phyloP scores from a whole-genome alignment of 2,113 vertebrate genomes.

The Tiliqua scincoides region DNA sequence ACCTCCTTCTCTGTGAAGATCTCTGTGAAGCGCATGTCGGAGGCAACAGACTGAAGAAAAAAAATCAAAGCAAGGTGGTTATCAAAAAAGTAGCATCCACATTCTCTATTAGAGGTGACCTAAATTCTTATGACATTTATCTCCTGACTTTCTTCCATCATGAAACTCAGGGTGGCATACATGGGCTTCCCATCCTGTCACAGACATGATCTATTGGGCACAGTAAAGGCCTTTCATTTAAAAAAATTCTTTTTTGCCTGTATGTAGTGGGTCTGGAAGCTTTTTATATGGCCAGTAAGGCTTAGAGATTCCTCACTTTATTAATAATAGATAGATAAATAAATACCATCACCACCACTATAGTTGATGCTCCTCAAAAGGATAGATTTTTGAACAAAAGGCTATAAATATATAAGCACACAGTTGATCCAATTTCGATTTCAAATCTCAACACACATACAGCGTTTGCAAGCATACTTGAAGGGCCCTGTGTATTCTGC shows the following conservation, averaged over 20 bases:
- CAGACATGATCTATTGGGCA: neutral
- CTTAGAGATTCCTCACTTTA: too few species aligned
- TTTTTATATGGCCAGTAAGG: too few species aligned
- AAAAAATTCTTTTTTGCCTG: neutral
- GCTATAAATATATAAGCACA: neutral
- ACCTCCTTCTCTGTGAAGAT: constrained; percentile 92
- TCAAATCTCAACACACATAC: neutral
- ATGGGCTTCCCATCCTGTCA: too few species aligned
- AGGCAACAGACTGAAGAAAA: constrained; percentile 89
- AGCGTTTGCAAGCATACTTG: neutral
- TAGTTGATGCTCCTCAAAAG: neutral
- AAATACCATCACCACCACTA: too few species aligned
- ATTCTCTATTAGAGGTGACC: neutral
- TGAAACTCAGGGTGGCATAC: too few species aligned
- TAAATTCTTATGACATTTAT: neutral
- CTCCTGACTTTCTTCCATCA: too few species aligned
- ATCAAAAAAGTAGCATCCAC: neutral
- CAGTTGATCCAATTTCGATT: neutral
- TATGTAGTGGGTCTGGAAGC: too few species aligned
- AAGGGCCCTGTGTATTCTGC: neutral
- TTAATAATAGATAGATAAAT: neutral
- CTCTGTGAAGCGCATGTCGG: constrained; percentile 97
- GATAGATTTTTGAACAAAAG: neutral
- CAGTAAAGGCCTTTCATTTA: too few species aligned
- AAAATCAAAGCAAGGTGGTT: constrained; percentile 1